Conservation (phyloP, 2,888 invertebrate genomes). For the Busseola fusca region DNA sequence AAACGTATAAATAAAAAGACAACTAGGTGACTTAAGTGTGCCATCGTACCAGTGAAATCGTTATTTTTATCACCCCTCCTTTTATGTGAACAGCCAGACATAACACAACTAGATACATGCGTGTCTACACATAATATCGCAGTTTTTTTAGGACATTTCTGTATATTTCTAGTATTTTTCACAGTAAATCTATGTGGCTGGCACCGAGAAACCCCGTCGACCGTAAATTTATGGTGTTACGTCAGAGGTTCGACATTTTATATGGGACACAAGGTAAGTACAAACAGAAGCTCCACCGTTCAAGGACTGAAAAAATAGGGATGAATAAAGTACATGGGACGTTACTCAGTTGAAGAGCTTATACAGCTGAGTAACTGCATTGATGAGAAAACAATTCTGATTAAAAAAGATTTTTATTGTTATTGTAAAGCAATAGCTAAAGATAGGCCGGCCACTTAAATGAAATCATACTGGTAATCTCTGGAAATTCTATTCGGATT, state of each 20-base stretch:
- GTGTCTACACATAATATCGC: conserved; percentile 23
- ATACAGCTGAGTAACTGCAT: background rate
- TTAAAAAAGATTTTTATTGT: background rate
- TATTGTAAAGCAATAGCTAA: no score
- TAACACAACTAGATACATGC: conserved; percentile 27
- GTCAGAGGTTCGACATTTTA: conserved; percentile 40
- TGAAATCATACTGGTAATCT: no score
- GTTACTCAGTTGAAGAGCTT: background rate
- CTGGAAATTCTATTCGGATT: no score
- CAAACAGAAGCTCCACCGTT: background rate
- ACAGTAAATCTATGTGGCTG: conserved; percentile 35
- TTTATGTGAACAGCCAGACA: conserved; percentile 24
- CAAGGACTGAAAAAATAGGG: background rate
- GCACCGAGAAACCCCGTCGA: conserved; percentile 35
- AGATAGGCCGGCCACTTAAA: no score
- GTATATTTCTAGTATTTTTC: conserved; percentile 35
- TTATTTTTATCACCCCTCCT: conserved; percentile 19
- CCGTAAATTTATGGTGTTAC: conserved; percentile 24
- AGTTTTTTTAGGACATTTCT: conserved; percentile 18
- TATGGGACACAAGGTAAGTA: background rate
- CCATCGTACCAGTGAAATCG: conserved; percentile 1
- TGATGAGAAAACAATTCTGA: background rate
- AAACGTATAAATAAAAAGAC: background rate
- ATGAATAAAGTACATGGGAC: background rate
- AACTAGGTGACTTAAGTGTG: conserved; percentile 1